A percentile compares a stretch with the other conserved stretches of the same genome.
Conservation (phyloP, 2,113 vertebrate species). For the Salvelinus alpinus region DNA sequence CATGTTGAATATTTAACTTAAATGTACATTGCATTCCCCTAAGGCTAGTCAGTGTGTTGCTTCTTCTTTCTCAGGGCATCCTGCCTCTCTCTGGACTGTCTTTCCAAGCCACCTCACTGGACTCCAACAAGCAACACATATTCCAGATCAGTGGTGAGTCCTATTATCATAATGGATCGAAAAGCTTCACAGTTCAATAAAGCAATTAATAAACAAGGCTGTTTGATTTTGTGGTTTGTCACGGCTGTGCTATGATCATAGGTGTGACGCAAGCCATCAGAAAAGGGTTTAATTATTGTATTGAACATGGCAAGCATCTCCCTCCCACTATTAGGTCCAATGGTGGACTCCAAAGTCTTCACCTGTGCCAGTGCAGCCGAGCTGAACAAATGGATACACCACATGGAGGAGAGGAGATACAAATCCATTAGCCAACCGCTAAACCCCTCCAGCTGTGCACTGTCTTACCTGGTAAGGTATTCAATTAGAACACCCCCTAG, state of each 20-base stretch:
- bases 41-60: not conserved
- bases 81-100: slow-evolving; percentile 79
- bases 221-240: too few species aligned
- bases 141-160: slow-evolving; percentile 81
- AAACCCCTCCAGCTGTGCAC: slow-evolving; percentile 63
- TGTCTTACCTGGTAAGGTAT: slow-evolving; percentile 76
- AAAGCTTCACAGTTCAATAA: too few species aligned
- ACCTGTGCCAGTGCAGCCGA: slow-evolving; percentile 69
- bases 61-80: slow-evolving; percentile 69
- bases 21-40: not conserved
- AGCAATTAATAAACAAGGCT: too few species aligned
- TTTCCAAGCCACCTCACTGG: slow-evolving; percentile 49
- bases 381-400: slow-evolving; percentile 68
- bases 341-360: slow-evolving; percentile 77
- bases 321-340: slow-evolving; percentile 62
- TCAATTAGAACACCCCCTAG: too few species aligned
- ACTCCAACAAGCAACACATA: slow-evolving; percentile 56
- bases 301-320: not conserved
- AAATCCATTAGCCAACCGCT: slow-evolving; percentile 58
- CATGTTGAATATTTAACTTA: too few species aligned
- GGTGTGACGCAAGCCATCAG: not conserved
- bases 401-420: slow-evolving; percentile 68
- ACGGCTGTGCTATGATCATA: too few species aligned
- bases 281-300: not conserved
- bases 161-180: not conserved